Percentiles rank a stretch among this genome's conserved stretches.
Evolutionary conservation across 2,888 invertebrate species (phyloP).

Genomic region (Noctua fimbriata): DNA sequence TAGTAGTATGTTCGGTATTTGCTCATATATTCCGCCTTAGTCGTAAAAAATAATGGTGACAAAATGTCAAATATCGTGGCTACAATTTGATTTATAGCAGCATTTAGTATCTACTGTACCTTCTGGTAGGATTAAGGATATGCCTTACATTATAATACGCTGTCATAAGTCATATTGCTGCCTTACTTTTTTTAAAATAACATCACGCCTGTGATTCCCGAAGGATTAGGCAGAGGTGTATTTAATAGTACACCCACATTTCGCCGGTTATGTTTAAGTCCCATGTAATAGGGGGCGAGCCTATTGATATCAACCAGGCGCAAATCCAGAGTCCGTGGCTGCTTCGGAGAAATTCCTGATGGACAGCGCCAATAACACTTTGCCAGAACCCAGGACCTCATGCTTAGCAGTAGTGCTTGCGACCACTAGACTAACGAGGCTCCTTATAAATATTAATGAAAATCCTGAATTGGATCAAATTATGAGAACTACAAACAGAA

Average conservation of each 20-base stretch:
- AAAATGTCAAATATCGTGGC: constrained; percentile 60
- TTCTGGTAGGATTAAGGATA: constrained; percentile 48
- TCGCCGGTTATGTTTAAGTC: too few species aligned
- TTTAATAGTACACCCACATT: too few species aligned
- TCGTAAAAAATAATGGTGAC: constrained; percentile 58
- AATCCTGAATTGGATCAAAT: neutral
- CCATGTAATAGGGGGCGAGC: too few species aligned
- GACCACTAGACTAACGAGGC: too few species aligned
- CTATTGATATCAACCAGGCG: too few species aligned
- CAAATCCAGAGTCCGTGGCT: too few species aligned
- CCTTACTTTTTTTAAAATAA: constrained; percentile 19
- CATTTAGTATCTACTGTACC: constrained; percentile 49
- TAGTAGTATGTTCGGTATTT: constrained; percentile 28
- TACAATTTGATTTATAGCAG: constrained; percentile 57
- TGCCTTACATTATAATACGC: constrained; percentile 37
- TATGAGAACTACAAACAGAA: neutral
- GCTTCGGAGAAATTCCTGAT: too few species aligned
- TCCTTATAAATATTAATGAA: constrained; percentile 34
- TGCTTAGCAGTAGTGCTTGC: too few species aligned
- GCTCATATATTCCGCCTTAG: constrained; percentile 27
- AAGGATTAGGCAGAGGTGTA: too few species aligned
- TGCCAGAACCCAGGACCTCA: too few species aligned
- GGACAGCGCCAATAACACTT: too few species aligned
- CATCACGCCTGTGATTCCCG: too few species aligned
- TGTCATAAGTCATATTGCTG: constrained; percentile 33